phyloP scores from a whole-genome alignment of 2,113 vertebrate genomes.

The Cyanistes caeruleus region DNA sequence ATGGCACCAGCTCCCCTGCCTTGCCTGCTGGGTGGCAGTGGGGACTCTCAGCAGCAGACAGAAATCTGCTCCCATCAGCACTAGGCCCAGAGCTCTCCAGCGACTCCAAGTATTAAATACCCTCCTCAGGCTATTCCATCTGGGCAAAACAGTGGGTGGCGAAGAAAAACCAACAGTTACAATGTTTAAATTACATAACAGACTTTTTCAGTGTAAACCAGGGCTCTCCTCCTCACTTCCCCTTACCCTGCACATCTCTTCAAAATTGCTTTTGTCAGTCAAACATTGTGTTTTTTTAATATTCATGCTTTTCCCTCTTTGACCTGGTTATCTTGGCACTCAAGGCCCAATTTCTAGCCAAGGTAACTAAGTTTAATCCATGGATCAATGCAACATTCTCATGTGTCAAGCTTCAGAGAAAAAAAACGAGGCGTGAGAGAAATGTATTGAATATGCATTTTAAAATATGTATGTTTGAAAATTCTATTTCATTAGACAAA shows the following conservation, averaged over 20 bases:
- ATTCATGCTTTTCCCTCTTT: slow-evolving; percentile 13
- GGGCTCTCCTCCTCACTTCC: not conserved
- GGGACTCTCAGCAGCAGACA: not conserved
- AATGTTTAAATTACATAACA: slow-evolving; percentile 27
- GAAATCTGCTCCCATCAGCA: not conserved
- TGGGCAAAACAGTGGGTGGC: slow-evolving; percentile 29
- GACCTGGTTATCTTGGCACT: slow-evolving; percentile 65
- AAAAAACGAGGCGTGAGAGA: not conserved
- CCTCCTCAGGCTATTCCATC: slow-evolving; percentile 12
- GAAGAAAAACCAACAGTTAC: slow-evolving; percentile 45
- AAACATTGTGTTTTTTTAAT: slow-evolving; percentile 41
- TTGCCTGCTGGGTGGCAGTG: rapidly evolving
- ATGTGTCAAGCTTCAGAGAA: slow-evolving; percentile 1
- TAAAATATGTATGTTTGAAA: not conserved
- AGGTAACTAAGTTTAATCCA: slow-evolving; percentile 60
- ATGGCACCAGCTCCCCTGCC: not conserved
- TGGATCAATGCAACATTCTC: slow-evolving; percentile 17
- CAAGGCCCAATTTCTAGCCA: slow-evolving; percentile 18
- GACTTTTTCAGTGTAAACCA: not conserved
- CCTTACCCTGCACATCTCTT: not conserved
- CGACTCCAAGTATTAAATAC: not conserved
- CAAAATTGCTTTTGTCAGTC: slow-evolving; percentile 66
- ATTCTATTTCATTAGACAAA: not conserved
- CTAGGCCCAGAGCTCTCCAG: not conserved
- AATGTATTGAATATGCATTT: slow-evolving; percentile 10